Base-by-base conservation (phyloP, 2,888 invertebrate species). In the Ectemnius lituratus region DNA sequence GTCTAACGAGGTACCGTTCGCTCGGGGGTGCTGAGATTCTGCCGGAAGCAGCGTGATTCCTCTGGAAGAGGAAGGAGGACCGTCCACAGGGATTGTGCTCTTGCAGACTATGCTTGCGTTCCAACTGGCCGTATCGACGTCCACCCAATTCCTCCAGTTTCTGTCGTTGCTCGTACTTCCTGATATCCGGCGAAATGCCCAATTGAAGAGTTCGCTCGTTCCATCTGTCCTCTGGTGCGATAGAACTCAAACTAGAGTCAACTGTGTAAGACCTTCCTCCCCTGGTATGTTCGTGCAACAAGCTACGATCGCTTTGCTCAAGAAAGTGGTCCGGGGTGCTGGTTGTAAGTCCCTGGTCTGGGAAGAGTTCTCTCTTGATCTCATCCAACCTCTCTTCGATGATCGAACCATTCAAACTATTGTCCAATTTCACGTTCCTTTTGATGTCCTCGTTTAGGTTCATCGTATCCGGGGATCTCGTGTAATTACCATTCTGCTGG, bases 361-460 rank as follows among this genome's bases (percentile, higher is more conserved):
- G 86, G 52, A 88, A 90, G 56, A 89, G 73, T 45, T 90, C 89
- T 18, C 89, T 86, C 49, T 90, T 90, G 18, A 89, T 88, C 68
- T 90, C 90, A 61, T 88, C 88, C 20, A 89, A 63, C 20, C 88
- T 84, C 62, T 89, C 89, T 61, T 89, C 89, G 63, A 86, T 85
- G n/a, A 88, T 85, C 5, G 89, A 87, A 16, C 87, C 86, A 67
- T 88, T 89, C 56, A 88, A 62, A 56, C 88, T 89, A 23, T 88
- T 85, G 70, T 90, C 88, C 8, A 89, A 77, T 45, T 87, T 88
- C 4, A 90, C 90, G 63, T 90, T 90, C 28, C 88, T 84, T 67
- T 85, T 88, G 28, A 90, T 90, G 46, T 90, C 90, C 59, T 90
- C 90, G 72, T 89, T 89, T 45, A 90, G 75, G 67, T 90, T 89